phyloP scores from a whole-genome alignment of 2,888 invertebrate species.

The Tyria jacobaeae region DNA sequence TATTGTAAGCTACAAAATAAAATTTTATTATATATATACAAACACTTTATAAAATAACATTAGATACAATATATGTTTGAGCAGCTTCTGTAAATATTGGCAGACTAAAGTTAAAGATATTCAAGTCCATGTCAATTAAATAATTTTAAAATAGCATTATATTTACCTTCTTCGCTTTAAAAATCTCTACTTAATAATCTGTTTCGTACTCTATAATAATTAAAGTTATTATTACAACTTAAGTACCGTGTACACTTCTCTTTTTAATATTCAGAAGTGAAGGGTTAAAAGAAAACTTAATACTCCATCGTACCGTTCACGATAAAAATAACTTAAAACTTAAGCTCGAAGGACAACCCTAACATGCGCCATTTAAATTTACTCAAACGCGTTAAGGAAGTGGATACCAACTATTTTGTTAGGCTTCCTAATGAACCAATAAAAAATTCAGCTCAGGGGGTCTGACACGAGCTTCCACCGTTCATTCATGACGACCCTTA shows the following conservation, averaged over 20 bases:
- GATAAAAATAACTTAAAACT: neutral
- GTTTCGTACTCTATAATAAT: no score
- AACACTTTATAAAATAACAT: no score
- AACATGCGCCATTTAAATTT: neutral
- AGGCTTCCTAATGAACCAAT: slow-evolving; percentile 41
- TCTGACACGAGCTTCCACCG: slow-evolving; percentile 46
- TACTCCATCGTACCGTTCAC: neutral
- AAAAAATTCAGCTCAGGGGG: slow-evolving; percentile 55
- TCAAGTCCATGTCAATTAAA: no score
- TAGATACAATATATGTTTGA: no score
- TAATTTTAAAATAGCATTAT: no score
- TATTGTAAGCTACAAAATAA: no score
- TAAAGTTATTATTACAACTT: neutral
- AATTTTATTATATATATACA: no score
- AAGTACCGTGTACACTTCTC: neutral
- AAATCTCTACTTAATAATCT: no score
- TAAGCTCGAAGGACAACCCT: neutral
- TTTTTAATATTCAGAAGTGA: no score
- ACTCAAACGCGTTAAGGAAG: neutral
- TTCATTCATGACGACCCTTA: slow-evolving; percentile 50
- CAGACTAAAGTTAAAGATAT: no score
- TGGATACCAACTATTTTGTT: neutral
- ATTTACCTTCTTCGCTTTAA: no score
- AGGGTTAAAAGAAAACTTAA: neutral
- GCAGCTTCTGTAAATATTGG: no score